Conservation (phyloP, 35 echinoderm and acorn worm species). For the Apostichopus parvimensis region DNA sequence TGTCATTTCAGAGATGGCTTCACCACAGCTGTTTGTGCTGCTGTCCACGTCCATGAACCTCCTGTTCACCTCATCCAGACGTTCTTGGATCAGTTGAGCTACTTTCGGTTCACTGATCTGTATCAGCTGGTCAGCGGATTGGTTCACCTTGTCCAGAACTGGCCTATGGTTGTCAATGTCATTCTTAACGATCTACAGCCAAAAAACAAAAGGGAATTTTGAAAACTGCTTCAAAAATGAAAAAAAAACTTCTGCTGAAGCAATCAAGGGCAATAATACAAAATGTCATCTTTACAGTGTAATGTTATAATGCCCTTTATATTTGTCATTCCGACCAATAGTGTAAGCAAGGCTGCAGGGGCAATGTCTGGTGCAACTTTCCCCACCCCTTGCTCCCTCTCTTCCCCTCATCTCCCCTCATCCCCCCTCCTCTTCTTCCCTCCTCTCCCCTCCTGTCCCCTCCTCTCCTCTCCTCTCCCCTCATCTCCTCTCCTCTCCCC, state of each 20-base stretch:
- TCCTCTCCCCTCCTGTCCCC: too few species aligned
- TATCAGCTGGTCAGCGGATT: constrained; percentile 75
- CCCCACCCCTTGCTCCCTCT: too few species aligned
- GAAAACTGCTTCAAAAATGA: neutral
- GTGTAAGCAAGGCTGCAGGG: neutral
- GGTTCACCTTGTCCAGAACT: constrained; percentile 75
- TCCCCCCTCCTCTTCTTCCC: too few species aligned
- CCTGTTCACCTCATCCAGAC: constrained; percentile 72
- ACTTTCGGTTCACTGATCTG: constrained; percentile 73
- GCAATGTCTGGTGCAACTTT: too few species aligned
- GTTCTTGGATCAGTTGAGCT: constrained; percentile 60
- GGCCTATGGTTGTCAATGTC: constrained; percentile 95
- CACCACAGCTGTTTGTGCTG: constrained; percentile 51
- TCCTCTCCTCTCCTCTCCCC: too few species aligned
- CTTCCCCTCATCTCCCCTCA: neutral
- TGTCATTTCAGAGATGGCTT: constrained; percentile 64
- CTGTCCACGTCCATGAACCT: constrained; percentile 64
- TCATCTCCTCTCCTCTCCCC: too few species aligned
- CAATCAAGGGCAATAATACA: too few species aligned
- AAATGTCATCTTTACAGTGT: too few species aligned
- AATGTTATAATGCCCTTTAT: too few species aligned
- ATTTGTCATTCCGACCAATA: neutral
- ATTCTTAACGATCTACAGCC: constrained; percentile 74
- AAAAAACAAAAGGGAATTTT: neutral
- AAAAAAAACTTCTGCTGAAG: too few species aligned